Evolutionary conservation across 2,113 vertebrate species (phyloP).

Genomic region (Saimiri boliviensis): DNA sequence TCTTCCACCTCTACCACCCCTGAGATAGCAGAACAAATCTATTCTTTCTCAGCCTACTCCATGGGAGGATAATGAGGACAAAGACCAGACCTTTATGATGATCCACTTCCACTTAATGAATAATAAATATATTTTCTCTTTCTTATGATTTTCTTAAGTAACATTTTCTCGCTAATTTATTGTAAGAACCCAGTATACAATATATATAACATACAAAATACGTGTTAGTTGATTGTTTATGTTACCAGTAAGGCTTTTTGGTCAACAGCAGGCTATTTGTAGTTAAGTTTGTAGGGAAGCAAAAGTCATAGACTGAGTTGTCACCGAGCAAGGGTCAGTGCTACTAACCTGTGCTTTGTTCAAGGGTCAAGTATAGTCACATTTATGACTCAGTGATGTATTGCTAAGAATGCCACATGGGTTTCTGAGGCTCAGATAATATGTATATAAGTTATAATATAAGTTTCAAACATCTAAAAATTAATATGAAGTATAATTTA

Average conservation of each 20-base stretch:
- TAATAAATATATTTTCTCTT: neutral
- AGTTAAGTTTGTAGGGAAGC: neutral
- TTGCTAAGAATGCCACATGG: neutral
- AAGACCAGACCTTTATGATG: neutral
- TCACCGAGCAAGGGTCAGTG: neutral
- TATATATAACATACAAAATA: neutral
- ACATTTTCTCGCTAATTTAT: neutral
- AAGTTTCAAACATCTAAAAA: constrained; percentile 25
- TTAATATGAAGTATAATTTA: neutral
- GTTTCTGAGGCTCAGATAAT: neutral
- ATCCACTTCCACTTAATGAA: neutral
- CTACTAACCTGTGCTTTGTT: neutral
- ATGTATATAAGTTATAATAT: neutral
- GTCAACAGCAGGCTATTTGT: neutral
- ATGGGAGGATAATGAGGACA: neutral
- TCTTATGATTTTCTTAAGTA: neutral
- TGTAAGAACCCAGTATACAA: neutral
- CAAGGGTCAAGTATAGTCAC: neutral
- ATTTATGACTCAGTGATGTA: neutral
- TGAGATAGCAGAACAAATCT: neutral
- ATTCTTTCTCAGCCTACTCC: neutral
- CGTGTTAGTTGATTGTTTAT: neutral
- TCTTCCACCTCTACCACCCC: neutral
- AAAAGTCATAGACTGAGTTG: neutral
- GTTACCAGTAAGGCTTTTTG: neutral